These are phyloP conservation scores for Lomographa bimaculata DNA, from an alignment of 2,888 invertebrate species.

Conservation along the genomic window DNA sequence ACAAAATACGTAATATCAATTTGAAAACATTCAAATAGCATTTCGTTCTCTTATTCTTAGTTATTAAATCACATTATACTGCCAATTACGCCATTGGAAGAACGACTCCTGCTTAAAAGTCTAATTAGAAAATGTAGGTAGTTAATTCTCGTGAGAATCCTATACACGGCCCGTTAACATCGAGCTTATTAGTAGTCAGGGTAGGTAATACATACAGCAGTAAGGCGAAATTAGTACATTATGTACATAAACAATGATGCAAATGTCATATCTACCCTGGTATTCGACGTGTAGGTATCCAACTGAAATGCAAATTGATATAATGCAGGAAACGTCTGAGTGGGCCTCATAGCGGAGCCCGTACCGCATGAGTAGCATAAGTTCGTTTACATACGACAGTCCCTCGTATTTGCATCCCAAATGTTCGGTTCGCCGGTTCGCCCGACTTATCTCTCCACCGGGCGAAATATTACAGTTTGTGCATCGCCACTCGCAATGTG, in stretches of 20 bases:
- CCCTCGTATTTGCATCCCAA: slow-evolving; percentile 81
- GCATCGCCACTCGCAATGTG: slow-evolving; percentile 78
- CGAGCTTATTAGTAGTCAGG: slow-evolving; percentile 33
- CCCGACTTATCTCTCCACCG: slow-evolving; percentile 72
- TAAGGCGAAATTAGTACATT: slow-evolving; percentile 30
- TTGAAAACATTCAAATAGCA: too few relatives aligned
- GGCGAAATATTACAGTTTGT: slow-evolving; percentile 82
- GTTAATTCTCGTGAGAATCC: slow-evolving; percentile 27
- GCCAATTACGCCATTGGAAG: too few relatives aligned
- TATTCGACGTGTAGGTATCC: slow-evolving; percentile 38
- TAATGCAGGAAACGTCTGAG: slow-evolving; percentile 84
- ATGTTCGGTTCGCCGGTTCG: slow-evolving; percentile 69
- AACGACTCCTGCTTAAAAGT: slow-evolving; percentile 4
- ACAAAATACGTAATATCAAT: too few relatives aligned
- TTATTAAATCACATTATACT: too few relatives aligned
- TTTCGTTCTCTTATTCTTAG: too few relatives aligned
- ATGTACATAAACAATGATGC: slow-evolving; percentile 36
- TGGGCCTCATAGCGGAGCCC: slow-evolving; percentile 79
- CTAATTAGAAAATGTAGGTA: slow-evolving; percentile 26
- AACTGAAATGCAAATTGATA: slow-evolving; percentile 82
- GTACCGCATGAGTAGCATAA: slow-evolving; percentile 79
- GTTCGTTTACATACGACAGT: slow-evolving; percentile 82
- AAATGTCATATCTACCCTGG: slow-evolving; percentile 39
- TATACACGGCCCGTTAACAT: slow-evolving; percentile 28
- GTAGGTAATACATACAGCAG: slow-evolving; percentile 29